These are phyloP conservation scores for Drepanosiphum platanoidis DNA, from an alignment of 2,888 invertebrate genomes.

Conservation along the genomic window DNA sequence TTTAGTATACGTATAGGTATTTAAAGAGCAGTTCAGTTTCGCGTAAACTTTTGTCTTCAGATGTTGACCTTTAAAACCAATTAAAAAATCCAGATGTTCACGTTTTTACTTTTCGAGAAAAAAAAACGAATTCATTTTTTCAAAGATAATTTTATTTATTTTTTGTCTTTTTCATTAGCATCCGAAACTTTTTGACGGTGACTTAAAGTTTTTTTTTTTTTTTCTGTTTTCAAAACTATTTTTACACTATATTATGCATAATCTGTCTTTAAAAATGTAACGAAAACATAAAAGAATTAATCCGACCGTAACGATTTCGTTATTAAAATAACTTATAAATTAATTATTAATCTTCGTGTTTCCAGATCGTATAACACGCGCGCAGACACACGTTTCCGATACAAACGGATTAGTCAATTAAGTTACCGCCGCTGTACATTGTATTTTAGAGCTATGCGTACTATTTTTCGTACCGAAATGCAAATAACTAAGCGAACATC, in stretches of 20 bases:
- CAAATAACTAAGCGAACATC: no score
- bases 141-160: neutral
- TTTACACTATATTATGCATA: neutral
- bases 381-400: neutral
- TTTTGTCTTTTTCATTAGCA: neutral
- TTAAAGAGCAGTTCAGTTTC: neutral
- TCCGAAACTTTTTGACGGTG: neutral
- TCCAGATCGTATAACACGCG: neutral
- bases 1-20: no score
- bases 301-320: neutral
- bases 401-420: no score
- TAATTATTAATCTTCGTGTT: neutral
- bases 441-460: no score
- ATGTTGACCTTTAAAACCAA: constrained; percentile 15
- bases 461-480: no score
- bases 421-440: no score
- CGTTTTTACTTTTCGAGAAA: neutral
- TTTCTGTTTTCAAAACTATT: neutral
- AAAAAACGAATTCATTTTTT: neutral
- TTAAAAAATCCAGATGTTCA: constrained; percentile 13
- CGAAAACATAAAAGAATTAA: neutral
- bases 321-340: neutral
- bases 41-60: constrained; percentile 17
- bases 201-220: constrained; percentile 5
- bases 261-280: neutral